Evolutionary conservation across 2,888 invertebrate genomes (phyloP), one percentile per base, ranked within the genome.

Genomic region (Clistopyga incitator): DNA sequence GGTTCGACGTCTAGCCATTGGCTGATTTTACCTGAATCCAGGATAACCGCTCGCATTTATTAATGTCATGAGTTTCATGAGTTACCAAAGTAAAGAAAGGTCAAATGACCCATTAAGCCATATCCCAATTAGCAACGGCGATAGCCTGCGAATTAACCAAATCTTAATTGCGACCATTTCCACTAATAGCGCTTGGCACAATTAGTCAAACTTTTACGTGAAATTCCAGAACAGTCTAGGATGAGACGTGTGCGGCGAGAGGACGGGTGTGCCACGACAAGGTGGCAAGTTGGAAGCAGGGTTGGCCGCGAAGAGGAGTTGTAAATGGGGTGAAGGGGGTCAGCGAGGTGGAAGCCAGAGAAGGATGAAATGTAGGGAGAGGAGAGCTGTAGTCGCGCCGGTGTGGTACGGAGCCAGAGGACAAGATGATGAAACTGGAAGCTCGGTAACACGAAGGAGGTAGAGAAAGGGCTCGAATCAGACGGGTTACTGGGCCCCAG

Each of bases 141-240:
- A 86, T 79, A 84, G 83, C 78, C 77, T 81, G 90, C 89, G 88
- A 91, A 92, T 92, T 91, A 91, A 92, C 90, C 91, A 86, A 81
- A 87, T 87, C 83, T 87, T 91, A 91, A 92, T 92, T 90, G 89
- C 88, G 85, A 87, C 89, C 90, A 92, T 92, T 92, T 91, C 88
- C 85, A 75, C 88, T 91, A 91, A 92, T 91, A 89, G 89, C 88
- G 86, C 87, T 88, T 87, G 82, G 82, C 81, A 85, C 91, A 88
- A 91, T 91, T 90, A 91, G 88, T 88, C 88, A 88, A 91, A 92
- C 89, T 90, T 92, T 91, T 90, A 87, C 88, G 87, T 87, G 87
- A 64, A 81, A 84, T 81, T 64, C 29, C 20, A 29, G 81, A 81
- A 45, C 81, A 82, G 84, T 88, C 82, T 61, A 75, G 38, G 42